Evolutionary conservation across 2,888 invertebrate genomes (phyloP), one percentile per base, ranked within the genome.

Genomic region (Netelia inedita): DNA sequence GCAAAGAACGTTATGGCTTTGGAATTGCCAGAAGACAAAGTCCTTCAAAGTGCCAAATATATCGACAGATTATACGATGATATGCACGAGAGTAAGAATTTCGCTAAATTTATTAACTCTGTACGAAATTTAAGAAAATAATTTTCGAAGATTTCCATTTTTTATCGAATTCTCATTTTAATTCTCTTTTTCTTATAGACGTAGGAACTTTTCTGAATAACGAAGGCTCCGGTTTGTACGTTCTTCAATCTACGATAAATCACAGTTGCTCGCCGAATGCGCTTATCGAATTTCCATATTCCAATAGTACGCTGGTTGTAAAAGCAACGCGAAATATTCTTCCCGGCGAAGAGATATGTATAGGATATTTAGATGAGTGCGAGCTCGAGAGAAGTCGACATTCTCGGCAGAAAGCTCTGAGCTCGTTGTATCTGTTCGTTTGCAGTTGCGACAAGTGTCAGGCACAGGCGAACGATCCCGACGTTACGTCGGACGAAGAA

Each of bases 191-290:
- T 92, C 19, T 92, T 94, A 95, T 94, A 93, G 94, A 94, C 43
- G 96, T 97, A 0, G 97, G 97, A 3, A 95, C 96, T 85, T 99
- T 98, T 94, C 94, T 98, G 19, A 98, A 98, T 94, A 98, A 97
- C 87, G 99, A 99, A 95, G 99, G 99, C 0, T 98, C 98, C 0
- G 99, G 98, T 0, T 94, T 99, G 0, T 99, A 97, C 93, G 94
- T 95, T 28, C 92, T 97, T n/a, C 98, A 99, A 92, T 98, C 98
- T 92, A 95, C 97, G 61, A 96, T 97, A 88, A 99, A 99, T 94
- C 99, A 99, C 94, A 98, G 98, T 90, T 99, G 99, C 91, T 93
- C 95, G 0, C 98, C 99, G 0, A 99, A 98, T 93, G 98, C 98
- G 0, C 96, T 97, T 91, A 96, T 97, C 0, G 96, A 96, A 23